A percentile compares a stretch with the other conserved stretches of the same genome.
phyloP scores from a whole-genome alignment of 2,888 invertebrate genomes.

The Autographa pulchrina region DNA sequence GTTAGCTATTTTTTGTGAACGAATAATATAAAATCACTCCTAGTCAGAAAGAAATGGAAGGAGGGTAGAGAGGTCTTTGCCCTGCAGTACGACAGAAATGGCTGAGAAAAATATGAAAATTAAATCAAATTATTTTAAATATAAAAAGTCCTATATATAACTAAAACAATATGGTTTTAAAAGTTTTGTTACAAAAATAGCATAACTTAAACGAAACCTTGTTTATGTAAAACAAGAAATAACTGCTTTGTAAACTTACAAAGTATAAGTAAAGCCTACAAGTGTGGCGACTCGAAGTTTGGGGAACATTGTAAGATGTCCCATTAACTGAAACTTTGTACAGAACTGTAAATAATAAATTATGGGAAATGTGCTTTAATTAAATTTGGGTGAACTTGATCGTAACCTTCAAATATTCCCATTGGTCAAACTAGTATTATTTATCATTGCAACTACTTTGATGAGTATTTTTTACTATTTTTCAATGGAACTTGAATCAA shows the following conservation, averaged over 20 bases:
- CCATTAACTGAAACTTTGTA: not conserved
- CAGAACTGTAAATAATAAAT: not conserved
- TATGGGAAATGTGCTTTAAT: not conserved
- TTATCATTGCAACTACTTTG: not conserved
- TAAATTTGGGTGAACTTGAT: not conserved
- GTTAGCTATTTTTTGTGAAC: no score
- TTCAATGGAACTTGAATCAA: no score
- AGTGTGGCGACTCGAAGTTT: not conserved
- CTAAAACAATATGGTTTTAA: no score
- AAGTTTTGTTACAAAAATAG: no score
- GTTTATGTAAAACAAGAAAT: not conserved
- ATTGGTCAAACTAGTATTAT: not conserved
- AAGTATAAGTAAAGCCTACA: conserved; percentile 1
- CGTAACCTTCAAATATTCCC: not conserved
- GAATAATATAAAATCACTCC: no score
- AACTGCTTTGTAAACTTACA: not conserved
- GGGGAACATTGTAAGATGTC: not conserved
- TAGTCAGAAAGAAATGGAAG: no score
- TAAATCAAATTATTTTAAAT: no score
- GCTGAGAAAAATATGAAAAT: no score
- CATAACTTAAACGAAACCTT: not conserved
- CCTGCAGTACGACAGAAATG: no score
- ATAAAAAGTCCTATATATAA: no score
- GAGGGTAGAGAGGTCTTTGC: no score
- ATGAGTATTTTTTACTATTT: no score